These are phyloP conservation scores for Clinocottus analis DNA, from an alignment of 2,113 vertebrate species.

Conservation along the genomic window DNA sequence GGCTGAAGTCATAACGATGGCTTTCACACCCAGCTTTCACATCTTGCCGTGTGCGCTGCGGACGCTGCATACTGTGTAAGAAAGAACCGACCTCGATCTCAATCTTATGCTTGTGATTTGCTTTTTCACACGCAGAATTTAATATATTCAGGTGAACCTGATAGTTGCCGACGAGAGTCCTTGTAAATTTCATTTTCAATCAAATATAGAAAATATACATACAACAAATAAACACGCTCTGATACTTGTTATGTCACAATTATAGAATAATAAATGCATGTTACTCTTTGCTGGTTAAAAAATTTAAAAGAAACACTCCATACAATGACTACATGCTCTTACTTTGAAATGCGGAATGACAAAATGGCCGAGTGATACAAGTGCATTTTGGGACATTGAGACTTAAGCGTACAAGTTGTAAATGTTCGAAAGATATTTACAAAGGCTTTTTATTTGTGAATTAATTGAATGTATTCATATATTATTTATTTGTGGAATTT, in stretches of 20 bases:
- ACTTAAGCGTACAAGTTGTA: background rate
- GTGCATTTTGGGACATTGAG: background rate
- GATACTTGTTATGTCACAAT: background rate
- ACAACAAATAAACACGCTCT: background rate
- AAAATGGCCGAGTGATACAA: background rate
- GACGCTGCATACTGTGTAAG: background rate
- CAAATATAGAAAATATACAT: too few species aligned
- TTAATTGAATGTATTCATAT: background rate
- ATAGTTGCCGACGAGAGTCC: background rate
- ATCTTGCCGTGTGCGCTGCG: background rate
- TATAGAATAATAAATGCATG: background rate
- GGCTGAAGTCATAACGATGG: conserved; percentile 8
- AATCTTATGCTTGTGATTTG: background rate
- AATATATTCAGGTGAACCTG: too few species aligned
- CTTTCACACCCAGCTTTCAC: conserved; percentile 20
- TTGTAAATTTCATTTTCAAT: background rate
- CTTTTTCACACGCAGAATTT: background rate
- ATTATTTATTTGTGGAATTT: background rate
- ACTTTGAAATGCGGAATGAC: background rate
- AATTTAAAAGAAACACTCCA: background rate
- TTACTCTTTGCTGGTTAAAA: background rate
- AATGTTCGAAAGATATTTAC: background rate
- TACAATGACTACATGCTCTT: background rate
- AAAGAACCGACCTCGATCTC: background rate
- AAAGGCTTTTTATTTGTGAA: background rate